Percentiles rank a stretch among this genome's conserved stretches.
phyloP scores from a whole-genome alignment of 2,113 vertebrate genomes.

The Nematolebias whitei region DNA sequence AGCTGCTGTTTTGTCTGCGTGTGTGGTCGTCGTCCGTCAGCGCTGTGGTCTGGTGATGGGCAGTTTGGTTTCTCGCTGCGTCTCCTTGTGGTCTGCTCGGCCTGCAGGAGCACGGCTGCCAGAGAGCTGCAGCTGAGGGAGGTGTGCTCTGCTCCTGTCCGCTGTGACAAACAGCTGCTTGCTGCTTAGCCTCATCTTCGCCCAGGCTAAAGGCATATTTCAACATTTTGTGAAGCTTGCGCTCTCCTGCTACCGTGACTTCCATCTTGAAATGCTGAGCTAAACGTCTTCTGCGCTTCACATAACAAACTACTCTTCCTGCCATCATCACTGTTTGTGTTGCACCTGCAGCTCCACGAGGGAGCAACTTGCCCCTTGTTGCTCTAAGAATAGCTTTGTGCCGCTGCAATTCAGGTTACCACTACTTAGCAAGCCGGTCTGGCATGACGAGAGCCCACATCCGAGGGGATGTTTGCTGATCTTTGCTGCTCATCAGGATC shows the following conservation, averaged over 20 bases:
- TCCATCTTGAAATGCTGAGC: background rate
- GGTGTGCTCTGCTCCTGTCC: conserved; percentile 19
- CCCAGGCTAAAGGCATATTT: background rate
- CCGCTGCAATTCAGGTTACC: conserved; percentile 16
- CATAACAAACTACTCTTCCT: background rate
- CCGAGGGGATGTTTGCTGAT: conserved; percentile 29
- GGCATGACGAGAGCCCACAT: conserved; percentile 1
- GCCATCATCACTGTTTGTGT: background rate
- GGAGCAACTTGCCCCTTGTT: conserved; percentile 17
- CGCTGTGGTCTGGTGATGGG: conserved; percentile 52
- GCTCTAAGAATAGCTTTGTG: conserved; percentile 9
- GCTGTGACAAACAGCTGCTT: conserved; percentile 15
- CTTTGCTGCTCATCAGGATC: background rate
- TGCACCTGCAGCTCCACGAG: background rate
- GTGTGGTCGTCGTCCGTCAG: conserved; percentile 28
- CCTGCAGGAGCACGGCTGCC: conserved; percentile 38
- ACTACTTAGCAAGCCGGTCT: conserved; percentile 7
- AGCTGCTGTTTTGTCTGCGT: conserved; percentile 2
- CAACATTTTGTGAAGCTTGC: background rate
- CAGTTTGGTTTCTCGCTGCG: conserved; percentile 37
- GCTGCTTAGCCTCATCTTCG: background rate
- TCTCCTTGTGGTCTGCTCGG: conserved; percentile 50
- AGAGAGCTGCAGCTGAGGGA: conserved; percentile 26
- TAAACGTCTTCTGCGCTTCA: conserved; percentile 11
- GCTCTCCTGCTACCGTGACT: background rate